These are phyloP conservation scores for Porites evermanni DNA, from an alignment of 92 coral and sea anemone genomes.

Conservation along the genomic window DNA sequence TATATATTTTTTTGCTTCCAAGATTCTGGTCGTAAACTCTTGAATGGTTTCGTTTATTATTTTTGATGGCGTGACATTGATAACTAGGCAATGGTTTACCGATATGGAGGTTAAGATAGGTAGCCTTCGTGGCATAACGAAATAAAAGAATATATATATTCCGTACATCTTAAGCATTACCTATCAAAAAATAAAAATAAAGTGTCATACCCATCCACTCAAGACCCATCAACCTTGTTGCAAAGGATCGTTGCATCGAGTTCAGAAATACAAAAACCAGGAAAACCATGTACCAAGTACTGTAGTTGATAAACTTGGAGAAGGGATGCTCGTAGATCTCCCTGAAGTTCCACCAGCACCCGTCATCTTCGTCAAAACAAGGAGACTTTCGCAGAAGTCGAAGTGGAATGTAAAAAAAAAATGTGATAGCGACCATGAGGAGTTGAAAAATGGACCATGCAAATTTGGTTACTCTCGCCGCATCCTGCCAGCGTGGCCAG, in stretches of 20 bases:
- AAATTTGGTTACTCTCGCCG: not conserved
- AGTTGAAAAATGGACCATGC: conserved; percentile 5
- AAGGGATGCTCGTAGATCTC: conserved; percentile 25
- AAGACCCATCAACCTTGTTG: not conserved
- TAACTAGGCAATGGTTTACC: too few species aligned
- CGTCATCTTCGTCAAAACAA: not conserved
- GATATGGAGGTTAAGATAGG: too few species aligned
- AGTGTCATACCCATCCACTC: conserved; percentile 7
- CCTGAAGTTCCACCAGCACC: not conserved
- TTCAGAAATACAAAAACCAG: not conserved
- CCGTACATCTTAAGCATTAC: too few species aligned
- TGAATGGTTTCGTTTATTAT: too few species aligned
- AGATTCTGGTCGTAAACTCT: too few species aligned
- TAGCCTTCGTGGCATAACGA: too few species aligned
- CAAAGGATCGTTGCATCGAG: not conserved
- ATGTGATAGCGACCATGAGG: not conserved
- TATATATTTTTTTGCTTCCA: too few species aligned
- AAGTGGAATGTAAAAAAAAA: not conserved
- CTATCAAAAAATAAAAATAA: not conserved
- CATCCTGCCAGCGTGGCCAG: conserved; percentile 14
- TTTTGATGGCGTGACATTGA: too few species aligned
- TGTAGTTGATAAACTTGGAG: conserved; percentile 37
- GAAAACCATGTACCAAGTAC: conserved; percentile 15
- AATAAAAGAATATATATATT: too few species aligned
- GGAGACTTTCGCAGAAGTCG: not conserved